phyloP scores from a whole-genome alignment of 1,140 invertebrate genomes.

The Macrotrachela quadricornifera region DNA sequence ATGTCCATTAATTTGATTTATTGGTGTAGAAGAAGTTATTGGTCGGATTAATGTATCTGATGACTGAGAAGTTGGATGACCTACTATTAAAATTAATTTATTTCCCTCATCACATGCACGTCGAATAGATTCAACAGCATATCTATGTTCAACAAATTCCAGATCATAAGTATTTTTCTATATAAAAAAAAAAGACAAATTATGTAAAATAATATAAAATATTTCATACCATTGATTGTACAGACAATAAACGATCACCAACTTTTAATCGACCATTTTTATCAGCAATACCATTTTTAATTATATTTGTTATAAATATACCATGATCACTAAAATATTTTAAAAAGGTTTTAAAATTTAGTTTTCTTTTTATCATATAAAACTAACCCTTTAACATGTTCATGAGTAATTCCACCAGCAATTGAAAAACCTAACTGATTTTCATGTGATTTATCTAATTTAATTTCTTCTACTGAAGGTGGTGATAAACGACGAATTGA shows the following conservation, averaged over 20 bases:
- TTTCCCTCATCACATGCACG: not conserved
- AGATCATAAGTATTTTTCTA: conserved; percentile 71
- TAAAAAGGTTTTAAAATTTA: no score
- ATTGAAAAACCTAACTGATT: conserved; percentile 40
- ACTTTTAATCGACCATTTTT: conserved; percentile 69
- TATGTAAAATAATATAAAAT: not conserved
- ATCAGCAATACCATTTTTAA: conserved; percentile 67
- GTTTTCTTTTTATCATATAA: no score
- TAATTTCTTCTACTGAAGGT: conserved; percentile 3
- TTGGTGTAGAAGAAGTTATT: no score
- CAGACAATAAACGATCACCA: conserved; percentile 55
- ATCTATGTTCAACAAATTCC: conserved; percentile 87
- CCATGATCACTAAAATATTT: conserved; percentile 47
- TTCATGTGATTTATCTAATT: conserved; percentile 11
- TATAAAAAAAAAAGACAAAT: conserved; percentile 13
- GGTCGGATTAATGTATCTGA: no score
- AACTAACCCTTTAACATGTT: conserved; percentile 24
- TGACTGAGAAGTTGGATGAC: no score
- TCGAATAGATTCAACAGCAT: conserved; percentile 47
- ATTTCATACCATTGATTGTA: conserved; percentile 34
- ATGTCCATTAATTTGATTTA: no score
- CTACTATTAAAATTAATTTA: no score
- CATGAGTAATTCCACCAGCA: conserved; percentile 46
- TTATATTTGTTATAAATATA: conserved; percentile 78
- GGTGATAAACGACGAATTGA: not conserved